Percentiles rank a stretch among this genome's conserved stretches.
phyloP scores from a whole-genome alignment of 2,888 invertebrate species.

The Octodonta nipae region DNA sequence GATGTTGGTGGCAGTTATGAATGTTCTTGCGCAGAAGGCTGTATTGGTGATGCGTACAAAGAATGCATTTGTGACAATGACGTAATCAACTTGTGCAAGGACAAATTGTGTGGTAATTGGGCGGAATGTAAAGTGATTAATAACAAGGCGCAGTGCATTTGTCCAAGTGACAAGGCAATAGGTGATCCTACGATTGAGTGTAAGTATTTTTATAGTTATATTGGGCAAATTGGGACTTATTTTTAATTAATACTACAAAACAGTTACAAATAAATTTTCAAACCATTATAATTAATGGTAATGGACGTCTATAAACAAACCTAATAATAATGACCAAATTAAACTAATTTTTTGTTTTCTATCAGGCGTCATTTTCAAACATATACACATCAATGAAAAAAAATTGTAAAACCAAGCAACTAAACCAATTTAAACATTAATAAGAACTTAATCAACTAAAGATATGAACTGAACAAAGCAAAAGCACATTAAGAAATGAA shows the following conservation, averaged over 20 bases:
- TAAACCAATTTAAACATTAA: too few species aligned
- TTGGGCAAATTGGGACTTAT: neutral
- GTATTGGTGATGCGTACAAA: slow-evolving; percentile 66
- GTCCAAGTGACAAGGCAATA: slow-evolving; percentile 66
- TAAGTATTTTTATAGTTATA: slow-evolving; percentile 40
- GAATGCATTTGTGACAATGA: slow-evolving; percentile 64
- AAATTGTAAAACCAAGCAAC: too few species aligned
- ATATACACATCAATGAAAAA: too few species aligned
- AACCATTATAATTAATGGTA: too few species aligned
- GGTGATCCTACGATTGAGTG: slow-evolving; percentile 79
- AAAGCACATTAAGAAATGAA: too few species aligned
- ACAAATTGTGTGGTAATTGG: slow-evolving; percentile 67
- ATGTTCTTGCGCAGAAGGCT: slow-evolving; percentile 67
- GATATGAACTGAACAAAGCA: too few species aligned
- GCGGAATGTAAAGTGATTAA: slow-evolving; percentile 63
- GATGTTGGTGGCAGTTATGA: slow-evolving; percentile 60
- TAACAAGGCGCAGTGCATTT: slow-evolving; percentile 64
- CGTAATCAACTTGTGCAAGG: slow-evolving; percentile 59
- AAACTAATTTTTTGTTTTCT: too few species aligned
- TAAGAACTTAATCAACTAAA: too few species aligned
- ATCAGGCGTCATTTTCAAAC: too few species aligned
- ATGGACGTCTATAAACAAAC: too few species aligned
- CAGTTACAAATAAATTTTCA: too few species aligned
- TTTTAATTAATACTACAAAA: slow-evolving; percentile 4
- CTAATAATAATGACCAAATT: too few species aligned